Evolutionary conservation across 2,113 vertebrate genomes (phyloP).

Genomic region (Halichoerus grypus): DNA sequence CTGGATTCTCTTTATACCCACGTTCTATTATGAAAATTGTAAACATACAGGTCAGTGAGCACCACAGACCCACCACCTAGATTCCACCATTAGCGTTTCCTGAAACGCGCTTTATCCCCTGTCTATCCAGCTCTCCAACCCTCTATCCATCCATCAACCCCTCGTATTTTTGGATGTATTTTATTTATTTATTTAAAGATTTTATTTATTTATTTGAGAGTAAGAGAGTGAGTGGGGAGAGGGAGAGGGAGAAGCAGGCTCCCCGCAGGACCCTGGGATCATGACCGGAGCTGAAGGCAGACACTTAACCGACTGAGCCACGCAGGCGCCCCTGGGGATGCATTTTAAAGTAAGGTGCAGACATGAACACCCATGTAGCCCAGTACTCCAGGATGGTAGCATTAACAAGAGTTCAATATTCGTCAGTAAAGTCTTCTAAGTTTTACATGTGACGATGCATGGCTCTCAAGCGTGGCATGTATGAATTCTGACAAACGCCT

Average conservation of each 20-base stretch:
- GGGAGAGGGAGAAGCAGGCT: not conserved
- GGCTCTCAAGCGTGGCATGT: accelerated
- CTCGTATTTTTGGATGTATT: not conserved
- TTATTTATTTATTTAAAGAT: not conserved
- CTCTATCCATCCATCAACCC: not conserved
- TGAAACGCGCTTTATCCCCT: accelerated
- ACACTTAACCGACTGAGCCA: not conserved
- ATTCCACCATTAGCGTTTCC: not conserved
- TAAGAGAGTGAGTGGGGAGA: not conserved
- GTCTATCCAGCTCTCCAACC: not conserved
- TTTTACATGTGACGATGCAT: not conserved
- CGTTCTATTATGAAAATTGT: not conserved
- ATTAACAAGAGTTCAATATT: not conserved
- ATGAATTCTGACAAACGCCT: not conserved
- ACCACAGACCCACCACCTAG: not conserved
- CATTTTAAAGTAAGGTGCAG: not conserved
- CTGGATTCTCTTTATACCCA: not conserved
- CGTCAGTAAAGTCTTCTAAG: not conserved
- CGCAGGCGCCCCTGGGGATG: no score
- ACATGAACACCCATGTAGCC: not conserved
- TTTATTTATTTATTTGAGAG: not conserved
- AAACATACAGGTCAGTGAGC: not conserved
- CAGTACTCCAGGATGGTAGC: not conserved
- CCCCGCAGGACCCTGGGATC: not conserved
- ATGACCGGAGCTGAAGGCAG: not conserved